phyloP scores from a whole-genome alignment of 2,888 invertebrate genomes.

The Acanthopleura granulata region DNA sequence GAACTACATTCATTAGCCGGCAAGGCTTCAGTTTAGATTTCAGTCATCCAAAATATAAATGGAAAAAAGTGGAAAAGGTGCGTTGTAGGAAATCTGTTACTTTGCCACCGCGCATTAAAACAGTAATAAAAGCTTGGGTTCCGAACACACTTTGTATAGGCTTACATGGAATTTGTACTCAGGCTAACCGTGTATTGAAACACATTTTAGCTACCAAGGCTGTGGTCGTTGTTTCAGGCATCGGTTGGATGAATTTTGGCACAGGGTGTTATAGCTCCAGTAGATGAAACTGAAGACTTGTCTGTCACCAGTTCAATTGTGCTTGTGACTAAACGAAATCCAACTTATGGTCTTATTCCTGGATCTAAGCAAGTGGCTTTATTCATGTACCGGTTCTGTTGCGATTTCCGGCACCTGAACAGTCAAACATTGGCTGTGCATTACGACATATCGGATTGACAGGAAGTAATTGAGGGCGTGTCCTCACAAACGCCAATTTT shows the following conservation, averaged over 20 bases:
- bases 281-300: constrained; percentile 16
- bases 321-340: constrained; percentile 13
- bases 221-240: constrained; percentile 3
- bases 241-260: constrained; percentile 16
- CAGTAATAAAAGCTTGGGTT: no score
- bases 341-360: background rate
- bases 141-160: no score
- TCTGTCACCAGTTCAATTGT: constrained; percentile 18
- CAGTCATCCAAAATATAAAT: no score
- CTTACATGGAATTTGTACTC: no score
- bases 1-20: no score
- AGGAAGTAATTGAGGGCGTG: constrained; percentile 19
- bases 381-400: constrained; percentile 18
- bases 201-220: no score
- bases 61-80: no score
- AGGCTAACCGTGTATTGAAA: no score
- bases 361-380: background rate
- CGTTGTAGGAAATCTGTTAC: no score
- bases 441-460: constrained; percentile 19
- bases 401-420: constrained; percentile 21
- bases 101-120: no score
- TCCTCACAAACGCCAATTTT: constrained; percentile 10
- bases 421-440: constrained; percentile 17
- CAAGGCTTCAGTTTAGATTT: no score
- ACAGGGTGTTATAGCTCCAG: constrained; percentile 20